Evolutionary conservation across 2,113 vertebrate species (phyloP), one percentile per base, ranked within the genome.

Genomic region (Eonycteris spelaea): DNA sequence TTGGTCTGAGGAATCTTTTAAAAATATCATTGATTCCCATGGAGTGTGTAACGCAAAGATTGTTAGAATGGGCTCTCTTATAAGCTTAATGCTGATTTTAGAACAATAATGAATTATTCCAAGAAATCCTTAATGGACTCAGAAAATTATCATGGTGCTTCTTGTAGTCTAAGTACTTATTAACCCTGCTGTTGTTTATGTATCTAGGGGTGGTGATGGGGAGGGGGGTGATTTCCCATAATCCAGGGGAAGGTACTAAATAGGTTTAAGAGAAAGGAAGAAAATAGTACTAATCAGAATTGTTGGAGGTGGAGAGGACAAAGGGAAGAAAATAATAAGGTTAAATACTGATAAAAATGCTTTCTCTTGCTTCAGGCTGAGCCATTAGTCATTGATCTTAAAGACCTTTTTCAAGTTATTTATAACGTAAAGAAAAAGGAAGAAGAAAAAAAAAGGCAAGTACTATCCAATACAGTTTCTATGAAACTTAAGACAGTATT

Each of bases 381-480:
- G 93, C 99, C 99, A 7, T 97, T 99, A 91, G 99, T 99, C 38
- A 97, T 99, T 24, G 99, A 99, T 96, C 99, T 99, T 82, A 99
- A 99, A 97, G 99, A 99, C 95, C 99, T 99, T 43, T 99, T 99
- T 95, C 99, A 99, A 96, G 98, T 99, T 96, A 99, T 99, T 96
- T 99, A 99, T 96, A 99, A 99, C 86, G 95, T 99, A 97, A 99
- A 98, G 98, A 99, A 99, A 97, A 99, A 99, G 38, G 99, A 99
- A 95, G 98, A 99, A 1, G 99, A 99, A 38, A 98, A 99, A 98
- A 99, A 97, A 99, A 99, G 98, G 99, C 98, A 96, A 97, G 96
- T 97, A 94, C 51, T 67, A 24, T 24, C 45, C 51, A 26, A 28
- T 28, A 86, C 2, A 45, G 5, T 5, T 33, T 74, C 40, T 83